Evolutionary conservation across 2,888 invertebrate genomes (phyloP).

Genomic region (Parelbella ahira): DNA sequence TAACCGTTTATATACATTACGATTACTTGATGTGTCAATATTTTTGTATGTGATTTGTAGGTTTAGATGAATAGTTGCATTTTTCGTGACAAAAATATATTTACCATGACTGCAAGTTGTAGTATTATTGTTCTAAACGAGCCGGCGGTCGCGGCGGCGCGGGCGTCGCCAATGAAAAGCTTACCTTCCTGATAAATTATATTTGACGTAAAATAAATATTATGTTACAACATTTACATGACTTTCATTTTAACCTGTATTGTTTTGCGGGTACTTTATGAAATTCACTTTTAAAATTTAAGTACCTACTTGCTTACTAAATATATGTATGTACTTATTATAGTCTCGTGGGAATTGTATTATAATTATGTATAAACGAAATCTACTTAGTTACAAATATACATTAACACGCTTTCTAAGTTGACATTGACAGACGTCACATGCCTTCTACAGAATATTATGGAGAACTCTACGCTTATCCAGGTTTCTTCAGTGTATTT

Average conservation of each 20-base stretch:
- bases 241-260: conserved; percentile 48
- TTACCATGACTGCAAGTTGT: conserved; percentile 19
- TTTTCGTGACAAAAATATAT: conserved; percentile 22
- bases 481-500: no score
- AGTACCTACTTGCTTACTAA: no score
- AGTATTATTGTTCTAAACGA: conserved; percentile 24
- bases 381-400: no score
- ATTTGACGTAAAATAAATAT: conserved; percentile 82
- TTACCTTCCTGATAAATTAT: conserved; percentile 82
- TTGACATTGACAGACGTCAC: no score
- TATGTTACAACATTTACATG: conserved; percentile 43
- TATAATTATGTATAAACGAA: no score
- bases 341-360: no score
- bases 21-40: conserved; percentile 5
- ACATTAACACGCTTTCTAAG: no score
- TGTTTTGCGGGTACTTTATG: no score
- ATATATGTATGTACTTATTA: no score
- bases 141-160: conserved; percentile 52
- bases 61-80: conserved; percentile 21
- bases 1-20: conserved; percentile 11
- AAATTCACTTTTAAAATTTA: no score
- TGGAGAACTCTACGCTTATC: no score
- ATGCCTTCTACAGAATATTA: no score
- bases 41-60: conserved; percentile 20
- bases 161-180: conserved; percentile 81